phyloP scores from a whole-genome alignment of 2,888 invertebrate species.

The Diloba caeruleocephala region DNA sequence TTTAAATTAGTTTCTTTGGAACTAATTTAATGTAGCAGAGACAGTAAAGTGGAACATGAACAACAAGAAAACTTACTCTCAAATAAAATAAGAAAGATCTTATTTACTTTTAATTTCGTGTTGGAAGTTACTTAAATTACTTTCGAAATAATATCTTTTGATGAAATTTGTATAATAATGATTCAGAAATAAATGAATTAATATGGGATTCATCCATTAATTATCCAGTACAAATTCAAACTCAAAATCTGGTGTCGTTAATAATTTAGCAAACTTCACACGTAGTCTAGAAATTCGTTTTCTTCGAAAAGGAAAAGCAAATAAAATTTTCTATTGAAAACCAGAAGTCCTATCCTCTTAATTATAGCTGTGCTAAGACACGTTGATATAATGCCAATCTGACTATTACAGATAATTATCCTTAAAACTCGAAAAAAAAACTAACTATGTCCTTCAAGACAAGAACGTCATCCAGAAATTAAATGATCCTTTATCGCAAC shows the following conservation, averaged over 20 bases:
- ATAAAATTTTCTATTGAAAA: background rate
- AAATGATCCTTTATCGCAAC: slow-evolving; percentile 48
- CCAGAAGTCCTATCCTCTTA: too few relatives aligned
- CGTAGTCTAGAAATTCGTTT: background rate
- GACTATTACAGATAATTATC: slow-evolving; percentile 9
- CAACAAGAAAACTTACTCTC: slow-evolving; percentile 38
- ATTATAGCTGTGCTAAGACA: too few relatives aligned
- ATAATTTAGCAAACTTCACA: too few relatives aligned
- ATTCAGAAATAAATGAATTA: too few relatives aligned
- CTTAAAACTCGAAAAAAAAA: slow-evolving; percentile 9
- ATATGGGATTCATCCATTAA: too few relatives aligned
- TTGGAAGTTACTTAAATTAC: slow-evolving; percentile 36
- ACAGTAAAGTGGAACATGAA: slow-evolving; percentile 25
- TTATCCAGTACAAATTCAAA: too few relatives aligned
- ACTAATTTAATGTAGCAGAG: slow-evolving; percentile 40
- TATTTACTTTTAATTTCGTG: slow-evolving; percentile 48
- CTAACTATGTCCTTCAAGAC: slow-evolving; percentile 7
- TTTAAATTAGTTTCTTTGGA: slow-evolving; percentile 42
- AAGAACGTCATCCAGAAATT: slow-evolving; percentile 43
- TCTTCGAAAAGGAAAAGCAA: background rate
- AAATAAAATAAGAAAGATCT: slow-evolving; percentile 38
- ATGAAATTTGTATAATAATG: slow-evolving; percentile 32
- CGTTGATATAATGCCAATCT: slow-evolving; percentile 4
- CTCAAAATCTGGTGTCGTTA: too few relatives aligned
- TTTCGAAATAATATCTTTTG: slow-evolving; percentile 36